Conservation (phyloP, 2,113 vertebrate species). For the Propithecus coquereli region DNA sequence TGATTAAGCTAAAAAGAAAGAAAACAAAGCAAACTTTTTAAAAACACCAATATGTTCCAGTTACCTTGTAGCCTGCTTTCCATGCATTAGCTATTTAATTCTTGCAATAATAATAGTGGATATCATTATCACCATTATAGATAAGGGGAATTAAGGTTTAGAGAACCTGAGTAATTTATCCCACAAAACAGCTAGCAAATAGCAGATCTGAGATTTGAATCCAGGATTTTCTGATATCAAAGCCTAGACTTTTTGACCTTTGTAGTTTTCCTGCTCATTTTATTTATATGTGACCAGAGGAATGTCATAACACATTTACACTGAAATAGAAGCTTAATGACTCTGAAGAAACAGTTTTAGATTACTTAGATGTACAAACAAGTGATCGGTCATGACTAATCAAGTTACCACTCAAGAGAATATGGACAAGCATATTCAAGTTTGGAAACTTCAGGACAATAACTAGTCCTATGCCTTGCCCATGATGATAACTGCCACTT, state of each 20-base stretch:
- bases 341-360: background rate
- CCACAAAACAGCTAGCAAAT: background rate
- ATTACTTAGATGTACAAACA: background rate
- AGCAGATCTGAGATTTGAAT: slow-evolving; percentile 8
- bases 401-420: background rate
- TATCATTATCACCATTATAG: background rate
- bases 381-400: background rate
- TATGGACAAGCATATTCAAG: background rate
- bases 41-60: background rate
- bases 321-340: background rate
- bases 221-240: background rate
- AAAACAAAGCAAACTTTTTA: background rate
- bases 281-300: background rate
- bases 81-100: background rate
- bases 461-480: background rate
- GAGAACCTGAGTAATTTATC: background rate
- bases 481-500: background rate
- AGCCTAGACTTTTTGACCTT: background rate
- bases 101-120: background rate
- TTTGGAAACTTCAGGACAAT: background rate
- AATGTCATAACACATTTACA: background rate
- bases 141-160: background rate
- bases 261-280: background rate
- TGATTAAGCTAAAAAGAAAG: background rate
- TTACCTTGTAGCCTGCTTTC: background rate